Evolutionary conservation across 2,797 vertebrate species (phyloP).

Genomic region (Vultur gryphus): DNA sequence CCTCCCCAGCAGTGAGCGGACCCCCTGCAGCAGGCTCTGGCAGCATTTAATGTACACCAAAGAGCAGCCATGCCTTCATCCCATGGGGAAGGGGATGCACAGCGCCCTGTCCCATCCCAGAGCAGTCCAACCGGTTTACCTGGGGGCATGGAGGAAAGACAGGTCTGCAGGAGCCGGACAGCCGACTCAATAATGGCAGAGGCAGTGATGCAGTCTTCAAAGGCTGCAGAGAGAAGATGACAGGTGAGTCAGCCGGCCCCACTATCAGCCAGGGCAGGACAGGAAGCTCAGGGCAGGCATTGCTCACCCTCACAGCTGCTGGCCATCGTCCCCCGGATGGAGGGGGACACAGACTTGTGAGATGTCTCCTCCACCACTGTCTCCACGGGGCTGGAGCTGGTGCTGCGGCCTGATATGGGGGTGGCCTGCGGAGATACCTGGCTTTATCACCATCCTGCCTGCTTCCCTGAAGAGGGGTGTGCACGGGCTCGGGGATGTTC

Average conservation of each 20-base stretch:
- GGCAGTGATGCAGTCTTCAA: slow-evolving; percentile 86
- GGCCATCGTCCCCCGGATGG: slow-evolving; percentile 86
- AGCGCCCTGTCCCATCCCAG: background rate
- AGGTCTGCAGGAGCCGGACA: slow-evolving; percentile 84
- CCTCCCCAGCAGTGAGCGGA: background rate
- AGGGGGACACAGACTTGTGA: slow-evolving; percentile 83
- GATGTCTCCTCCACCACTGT: slow-evolving; percentile 89
- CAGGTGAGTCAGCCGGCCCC: background rate
- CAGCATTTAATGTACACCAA: background rate
- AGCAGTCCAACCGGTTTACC: slow-evolving; percentile 72
- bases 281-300: background rate
- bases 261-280: background rate
- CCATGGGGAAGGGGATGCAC: background rate
- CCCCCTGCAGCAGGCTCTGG: background rate
- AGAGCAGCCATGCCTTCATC: background rate
- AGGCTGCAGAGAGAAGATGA: slow-evolving; percentile 71
- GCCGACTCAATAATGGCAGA: slow-evolving; percentile 85
- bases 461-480: background rate
- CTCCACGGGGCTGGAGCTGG: slow-evolving; percentile 80
- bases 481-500: rapidly evolving
- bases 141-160: slow-evolving; percentile 90
- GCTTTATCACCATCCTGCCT: background rate
- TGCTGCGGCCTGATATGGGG: slow-evolving; percentile 72
- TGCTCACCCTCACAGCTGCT: slow-evolving; percentile 91
- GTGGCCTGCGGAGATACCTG: slow-evolving; percentile 60